These are phyloP conservation scores for Spinus pinus DNA, from an alignment of 2,797 vertebrate species.

Conservation along the genomic window DNA sequence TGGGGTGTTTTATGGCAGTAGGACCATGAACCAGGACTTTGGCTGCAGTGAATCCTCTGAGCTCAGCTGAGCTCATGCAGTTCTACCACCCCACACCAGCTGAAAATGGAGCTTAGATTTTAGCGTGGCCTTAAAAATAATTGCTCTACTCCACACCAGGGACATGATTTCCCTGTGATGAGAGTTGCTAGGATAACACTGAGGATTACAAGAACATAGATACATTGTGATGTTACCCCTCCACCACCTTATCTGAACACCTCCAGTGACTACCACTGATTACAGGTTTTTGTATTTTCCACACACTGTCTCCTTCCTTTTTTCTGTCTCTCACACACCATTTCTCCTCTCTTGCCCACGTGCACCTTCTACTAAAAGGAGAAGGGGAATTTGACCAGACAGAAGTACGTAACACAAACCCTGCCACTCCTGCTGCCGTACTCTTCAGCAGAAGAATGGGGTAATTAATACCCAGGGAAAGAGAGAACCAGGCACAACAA, in stretches of 20 bases:
- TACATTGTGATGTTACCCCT: background rate
- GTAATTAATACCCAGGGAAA: background rate
- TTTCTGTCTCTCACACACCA: rapidly evolving
- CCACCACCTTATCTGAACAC: background rate
- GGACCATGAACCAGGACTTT: background rate
- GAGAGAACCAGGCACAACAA: background rate
- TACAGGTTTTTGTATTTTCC: background rate
- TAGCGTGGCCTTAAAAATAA: background rate
- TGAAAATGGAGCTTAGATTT: background rate
- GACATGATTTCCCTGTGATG: background rate
- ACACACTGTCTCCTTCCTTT: background rate
- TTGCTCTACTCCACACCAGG: background rate
- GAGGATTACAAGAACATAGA: background rate
- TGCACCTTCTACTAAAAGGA: background rate
- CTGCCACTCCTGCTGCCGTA: background rate
- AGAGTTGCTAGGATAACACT: background rate
- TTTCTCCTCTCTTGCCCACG: background rate
- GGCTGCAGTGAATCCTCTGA: background rate
- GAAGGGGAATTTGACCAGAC: background rate
- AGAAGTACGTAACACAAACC: background rate
- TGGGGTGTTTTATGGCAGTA: rapidly evolving
- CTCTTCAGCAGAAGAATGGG: background rate
- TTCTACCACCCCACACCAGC: background rate
- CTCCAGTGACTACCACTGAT: background rate
- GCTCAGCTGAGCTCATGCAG: background rate